phyloP scores from a whole-genome alignment of 2,797 vertebrate species.

The Silurus lanzhouensis region DNA sequence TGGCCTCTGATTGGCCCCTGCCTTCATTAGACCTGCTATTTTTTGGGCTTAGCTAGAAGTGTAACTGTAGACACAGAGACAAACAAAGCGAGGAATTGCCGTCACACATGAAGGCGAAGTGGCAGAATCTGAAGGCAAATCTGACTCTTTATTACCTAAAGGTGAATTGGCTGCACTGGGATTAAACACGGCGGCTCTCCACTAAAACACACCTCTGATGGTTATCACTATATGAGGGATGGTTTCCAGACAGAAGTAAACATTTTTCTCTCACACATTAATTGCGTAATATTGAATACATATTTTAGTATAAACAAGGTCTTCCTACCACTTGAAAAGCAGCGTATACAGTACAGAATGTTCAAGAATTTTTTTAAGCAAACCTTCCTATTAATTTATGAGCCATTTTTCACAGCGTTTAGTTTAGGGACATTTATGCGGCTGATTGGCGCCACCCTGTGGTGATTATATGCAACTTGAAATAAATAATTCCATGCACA shows the following conservation, averaged over 20 bases:
- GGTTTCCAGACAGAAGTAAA: constrained; percentile 28
- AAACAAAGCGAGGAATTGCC: constrained; percentile 43
- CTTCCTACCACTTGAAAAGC: not conserved
- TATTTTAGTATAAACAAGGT: not conserved
- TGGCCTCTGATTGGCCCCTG: constrained; percentile 68
- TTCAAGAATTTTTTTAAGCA: not conserved
- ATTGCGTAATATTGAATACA: not conserved
- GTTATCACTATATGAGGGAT: constrained; percentile 27
- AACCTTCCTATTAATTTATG: not conserved
- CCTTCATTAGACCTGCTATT: constrained; percentile 18
- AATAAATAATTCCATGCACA: not conserved
- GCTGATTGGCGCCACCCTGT: constrained; percentile 42
- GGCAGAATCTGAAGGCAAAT: constrained; percentile 19
- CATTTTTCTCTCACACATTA: not conserved
- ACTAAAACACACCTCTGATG: constrained; percentile 28
- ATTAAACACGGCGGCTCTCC: constrained; percentile 23
- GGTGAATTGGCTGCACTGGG: constrained; percentile 31
- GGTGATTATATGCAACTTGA: constrained; percentile 11
- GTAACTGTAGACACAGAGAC: constrained; percentile 51
- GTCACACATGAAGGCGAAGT: constrained; percentile 25
- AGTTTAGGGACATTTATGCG: not conserved
- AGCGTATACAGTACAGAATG: not conserved
- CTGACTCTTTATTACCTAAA: constrained; percentile 33
- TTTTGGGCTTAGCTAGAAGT: constrained; percentile 59
- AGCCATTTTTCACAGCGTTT: not conserved